Evolutionary conservation across 2,888 invertebrate genomes (phyloP).

Genomic region (Chymomyza amoena): DNA sequence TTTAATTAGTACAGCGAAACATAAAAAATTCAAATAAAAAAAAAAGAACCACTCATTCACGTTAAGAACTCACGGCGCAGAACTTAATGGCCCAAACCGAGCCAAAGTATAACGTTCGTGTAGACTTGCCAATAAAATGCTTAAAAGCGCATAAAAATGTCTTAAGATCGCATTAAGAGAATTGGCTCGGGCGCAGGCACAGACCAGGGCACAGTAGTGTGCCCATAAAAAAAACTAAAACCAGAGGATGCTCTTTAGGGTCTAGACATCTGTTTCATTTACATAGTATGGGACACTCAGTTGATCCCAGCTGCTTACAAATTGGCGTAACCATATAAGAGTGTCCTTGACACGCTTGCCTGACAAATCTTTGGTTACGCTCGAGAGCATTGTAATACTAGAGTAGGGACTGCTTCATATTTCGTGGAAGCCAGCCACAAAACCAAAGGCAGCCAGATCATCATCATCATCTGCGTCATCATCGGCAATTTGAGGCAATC

Average conservation of each 20-base stretch:
- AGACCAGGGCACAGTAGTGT: slow-evolving; percentile 9
- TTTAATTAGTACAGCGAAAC: slow-evolving; percentile 48
- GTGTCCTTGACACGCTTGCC: neutral
- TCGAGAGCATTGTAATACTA: neutral
- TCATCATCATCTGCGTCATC: slow-evolving; percentile 32
- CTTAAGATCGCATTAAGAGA: slow-evolving; percentile 63
- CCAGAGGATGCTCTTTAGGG: neutral
- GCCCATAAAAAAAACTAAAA: neutral
- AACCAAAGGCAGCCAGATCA: neutral
- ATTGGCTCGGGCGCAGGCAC: slow-evolving; percentile 23
- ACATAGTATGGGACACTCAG: neutral
- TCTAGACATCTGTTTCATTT: neutral
- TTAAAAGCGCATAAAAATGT: slow-evolving; percentile 57
- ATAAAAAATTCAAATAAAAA: neutral
- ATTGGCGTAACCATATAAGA: neutral
- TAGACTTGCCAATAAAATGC: slow-evolving; percentile 45
- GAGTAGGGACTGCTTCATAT: neutral
- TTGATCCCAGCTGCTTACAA: neutral
- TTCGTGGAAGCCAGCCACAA: slow-evolving; percentile 6
- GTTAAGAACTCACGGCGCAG: neutral
- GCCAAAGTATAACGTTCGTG: neutral
- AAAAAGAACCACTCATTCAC: neutral
- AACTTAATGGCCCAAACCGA: neutral
- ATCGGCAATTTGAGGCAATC: slow-evolving; percentile 1
- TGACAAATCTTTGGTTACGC: slow-evolving; percentile 19